phyloP scores from a whole-genome alignment of 2,888 invertebrate species.

The Caenorhabditis auriculariae region DNA sequence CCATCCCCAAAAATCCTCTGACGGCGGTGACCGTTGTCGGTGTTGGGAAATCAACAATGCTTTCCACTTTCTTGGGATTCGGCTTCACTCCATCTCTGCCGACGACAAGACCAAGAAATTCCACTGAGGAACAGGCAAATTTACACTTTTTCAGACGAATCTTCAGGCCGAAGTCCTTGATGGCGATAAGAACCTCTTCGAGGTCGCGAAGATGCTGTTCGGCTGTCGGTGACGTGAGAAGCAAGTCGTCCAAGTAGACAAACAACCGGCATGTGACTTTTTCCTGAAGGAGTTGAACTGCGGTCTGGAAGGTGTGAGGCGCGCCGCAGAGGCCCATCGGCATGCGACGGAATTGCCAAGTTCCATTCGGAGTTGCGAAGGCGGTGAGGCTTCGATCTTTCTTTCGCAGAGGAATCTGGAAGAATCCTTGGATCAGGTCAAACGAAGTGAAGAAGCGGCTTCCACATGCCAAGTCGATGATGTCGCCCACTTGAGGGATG shows the following conservation, averaged over 20 bases:
- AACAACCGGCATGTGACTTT: constrained; percentile 4
- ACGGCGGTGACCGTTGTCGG: constrained; percentile 18
- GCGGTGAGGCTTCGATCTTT: constrained; percentile 31
- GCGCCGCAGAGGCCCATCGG: constrained; percentile 34
- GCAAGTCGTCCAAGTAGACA: constrained; percentile 37
- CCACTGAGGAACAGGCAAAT: constrained; percentile 25
- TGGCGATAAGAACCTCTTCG: constrained; percentile 15
- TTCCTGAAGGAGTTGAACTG: constrained; percentile 6
- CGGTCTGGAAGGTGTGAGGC: constrained; percentile 25
- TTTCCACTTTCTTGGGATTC: constrained; percentile 22
- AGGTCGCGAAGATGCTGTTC: constrained; percentile 37
- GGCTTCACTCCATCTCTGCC: constrained; percentile 28
- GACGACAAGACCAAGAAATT: constrained; percentile 36
- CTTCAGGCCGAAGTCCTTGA: constrained; percentile 25
- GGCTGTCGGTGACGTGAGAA: constrained; percentile 10
- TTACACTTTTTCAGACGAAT: constrained; percentile 25
- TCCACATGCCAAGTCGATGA: constrained; percentile 9
- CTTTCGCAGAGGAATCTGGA: constrained; percentile 22
- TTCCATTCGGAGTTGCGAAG: constrained; percentile 25
- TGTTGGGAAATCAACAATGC: constrained; percentile 10
- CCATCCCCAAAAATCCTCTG: constrained; percentile 27
- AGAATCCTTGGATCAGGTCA: constrained; percentile 30
- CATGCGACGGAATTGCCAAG: constrained; percentile 27
- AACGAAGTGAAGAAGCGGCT: constrained; percentile 18
- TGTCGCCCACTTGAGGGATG: constrained; percentile 9